These are phyloP conservation scores for Microtus richardsoni DNA, from an alignment of 2,113 vertebrate genomes.

Conservation along the genomic window DNA sequence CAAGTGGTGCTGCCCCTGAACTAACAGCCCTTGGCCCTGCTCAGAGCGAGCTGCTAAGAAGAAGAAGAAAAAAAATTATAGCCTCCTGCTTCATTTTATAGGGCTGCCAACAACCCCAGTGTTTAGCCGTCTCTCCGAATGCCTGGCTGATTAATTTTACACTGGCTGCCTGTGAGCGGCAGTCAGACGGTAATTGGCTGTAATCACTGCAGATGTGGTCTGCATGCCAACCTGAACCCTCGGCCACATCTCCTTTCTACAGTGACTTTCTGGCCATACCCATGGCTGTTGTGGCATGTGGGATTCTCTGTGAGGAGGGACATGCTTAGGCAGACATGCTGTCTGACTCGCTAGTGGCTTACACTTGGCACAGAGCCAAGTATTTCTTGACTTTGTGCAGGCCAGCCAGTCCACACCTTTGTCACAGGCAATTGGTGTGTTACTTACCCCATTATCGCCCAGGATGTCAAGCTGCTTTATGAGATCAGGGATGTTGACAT, in stretches of 20 bases:
- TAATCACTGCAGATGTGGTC: conserved; percentile 54
- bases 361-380: neutral
- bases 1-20: conserved; percentile 14
- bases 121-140: conserved; percentile 44
- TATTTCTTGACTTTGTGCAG: conserved; percentile 2
- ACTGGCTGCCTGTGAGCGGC: conserved; percentile 7
- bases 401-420: neutral
- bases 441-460: conserved; percentile 97
- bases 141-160: conserved; percentile 68
- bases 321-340: neutral
- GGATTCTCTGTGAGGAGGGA: neutral
- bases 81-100: conserved; percentile 36
- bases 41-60: conserved; percentile 55
- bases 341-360: neutral
- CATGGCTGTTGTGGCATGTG: neutral
- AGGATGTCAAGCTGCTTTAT: conserved; percentile 99
- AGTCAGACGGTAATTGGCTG: conserved; percentile 63
- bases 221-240: conserved; percentile 24
- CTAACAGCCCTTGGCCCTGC: conserved; percentile 11
- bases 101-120: conserved; percentile 45
- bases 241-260: neutral
- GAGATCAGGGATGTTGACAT: conserved; percentile 98
- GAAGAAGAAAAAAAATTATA: conserved; percentile 29
- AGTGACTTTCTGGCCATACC: neutral
- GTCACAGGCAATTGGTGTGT: neutral